A percentile compares a stretch with the other conserved stretches of the same genome.
Evolutionary conservation across 2,888 invertebrate genomes (phyloP).

Genomic region (Hydropsyche betteni): DNA sequence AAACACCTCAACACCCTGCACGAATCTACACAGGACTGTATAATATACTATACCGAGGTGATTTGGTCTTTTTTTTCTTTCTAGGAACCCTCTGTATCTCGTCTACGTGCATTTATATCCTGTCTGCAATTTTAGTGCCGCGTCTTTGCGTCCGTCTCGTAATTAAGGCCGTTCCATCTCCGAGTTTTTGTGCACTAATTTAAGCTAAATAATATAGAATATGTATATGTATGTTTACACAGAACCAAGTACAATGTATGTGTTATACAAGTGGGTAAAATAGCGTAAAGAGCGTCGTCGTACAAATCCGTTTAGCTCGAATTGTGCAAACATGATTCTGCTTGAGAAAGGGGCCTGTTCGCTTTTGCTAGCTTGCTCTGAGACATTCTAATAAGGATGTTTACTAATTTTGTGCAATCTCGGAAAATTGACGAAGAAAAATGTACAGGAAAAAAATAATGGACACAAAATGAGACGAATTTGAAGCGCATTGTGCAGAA

Average conservation of each 20-base stretch:
- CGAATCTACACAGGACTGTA: too few species aligned
- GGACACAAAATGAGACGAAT: too few species aligned
- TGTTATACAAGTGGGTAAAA: neutral
- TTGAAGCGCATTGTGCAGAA: too few species aligned
- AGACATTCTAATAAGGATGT: conserved; percentile 33
- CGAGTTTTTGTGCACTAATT: conserved; percentile 24
- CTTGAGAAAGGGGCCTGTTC: conserved; percentile 9
- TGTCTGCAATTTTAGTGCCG: too few species aligned
- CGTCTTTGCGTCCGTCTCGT: conserved; percentile 20
- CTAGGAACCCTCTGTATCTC: neutral
- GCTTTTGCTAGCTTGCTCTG: neutral
- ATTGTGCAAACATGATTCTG: conserved; percentile 39
- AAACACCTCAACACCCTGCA: too few species aligned
- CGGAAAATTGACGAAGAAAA: neutral
- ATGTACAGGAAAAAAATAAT: neutral
- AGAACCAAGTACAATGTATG: neutral
- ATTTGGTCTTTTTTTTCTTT: too few species aligned
- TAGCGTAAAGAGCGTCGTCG: neutral
- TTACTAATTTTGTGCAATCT: conserved; percentile 42
- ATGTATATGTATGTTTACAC: neutral
- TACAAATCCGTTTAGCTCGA: conserved; percentile 44
- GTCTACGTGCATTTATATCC: neutral
- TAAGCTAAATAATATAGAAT: conserved; percentile 8
- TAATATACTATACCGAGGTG: too few species aligned
- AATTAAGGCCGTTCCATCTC: conserved; percentile 18